Evolutionary conservation across 2,797 vertebrate genomes (phyloP), one percentile per base, ranked within the genome.

Genomic region (Pipistrellus kuhlii): DNA sequence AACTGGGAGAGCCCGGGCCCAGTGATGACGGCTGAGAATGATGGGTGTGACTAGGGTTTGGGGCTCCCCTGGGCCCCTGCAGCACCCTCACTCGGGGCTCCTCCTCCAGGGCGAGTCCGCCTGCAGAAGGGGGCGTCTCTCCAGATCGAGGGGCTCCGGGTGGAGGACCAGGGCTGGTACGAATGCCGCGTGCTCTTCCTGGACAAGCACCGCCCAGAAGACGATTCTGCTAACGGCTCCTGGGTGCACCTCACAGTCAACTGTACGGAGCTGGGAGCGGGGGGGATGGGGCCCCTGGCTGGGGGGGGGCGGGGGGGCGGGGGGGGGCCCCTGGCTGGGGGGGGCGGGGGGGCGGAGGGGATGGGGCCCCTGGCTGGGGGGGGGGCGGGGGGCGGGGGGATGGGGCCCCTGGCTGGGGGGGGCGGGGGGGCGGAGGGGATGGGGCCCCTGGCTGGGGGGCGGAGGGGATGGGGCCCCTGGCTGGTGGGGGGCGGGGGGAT

Each of bases 141-240:
- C 91, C 98, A 98, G 95, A 98, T 99, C 3, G 98, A 99, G 35
- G 97, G 96, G 48, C 98, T 99, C 96, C 99, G 99, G 0, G 98
- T 98, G 0, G 99, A 99, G 96, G 99, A 99, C 78, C 99, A 99
- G 96, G 99, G 99, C 96, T 99, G 99, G 99, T 99, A 99, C n/a
- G 99, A 99, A 97, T 99, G 99, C 94, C 98, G 99, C 0, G 99
- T 99, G 96, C 99, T 99, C 75, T 99, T 99, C 86, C 98, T 99
- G 88, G 99, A 99, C 97, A 98, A 97, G 69, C 98, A 98, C 96
- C 98, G 98, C 96, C 95, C 94, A 0, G 98, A 99, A 0, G 99
- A 99, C 1, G 98, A 99, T 96, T 99, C 99, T 97, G 98, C 96
- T 86, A 99, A 99, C 13, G 99, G 99, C 97, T 99, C 99, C 86